Percentiles rank a stretch among this genome's conserved stretches.
phyloP scores from a whole-genome alignment of 1,140 invertebrate genomes.

The Hirudo medicinalis region DNA sequence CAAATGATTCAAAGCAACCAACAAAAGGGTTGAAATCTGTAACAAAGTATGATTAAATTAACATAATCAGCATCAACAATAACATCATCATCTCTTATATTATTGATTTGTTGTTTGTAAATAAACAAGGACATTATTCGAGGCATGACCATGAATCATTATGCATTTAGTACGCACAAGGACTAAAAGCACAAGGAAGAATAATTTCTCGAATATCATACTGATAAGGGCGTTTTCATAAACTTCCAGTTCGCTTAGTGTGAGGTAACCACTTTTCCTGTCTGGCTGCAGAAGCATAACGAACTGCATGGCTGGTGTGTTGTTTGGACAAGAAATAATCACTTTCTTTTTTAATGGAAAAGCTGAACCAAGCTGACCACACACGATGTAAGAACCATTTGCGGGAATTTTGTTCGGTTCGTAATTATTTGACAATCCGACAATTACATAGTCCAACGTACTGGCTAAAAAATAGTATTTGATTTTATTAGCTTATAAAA shows the following conservation, averaged over 20 bases:
- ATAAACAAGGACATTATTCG: too few relatives aligned
- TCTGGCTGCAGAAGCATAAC: background rate
- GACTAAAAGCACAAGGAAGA: too few relatives aligned
- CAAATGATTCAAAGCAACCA: too few relatives aligned
- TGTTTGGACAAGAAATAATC: background rate
- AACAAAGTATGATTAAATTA: too few relatives aligned
- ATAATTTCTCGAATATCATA: background rate
- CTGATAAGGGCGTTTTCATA: background rate
- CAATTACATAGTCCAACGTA: background rate
- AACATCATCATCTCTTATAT: too few relatives aligned
- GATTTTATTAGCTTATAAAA: too few relatives aligned
- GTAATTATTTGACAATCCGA: background rate
- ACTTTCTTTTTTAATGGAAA: background rate
- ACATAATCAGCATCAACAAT: too few relatives aligned
- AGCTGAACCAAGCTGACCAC: background rate
- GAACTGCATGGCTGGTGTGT: background rate
- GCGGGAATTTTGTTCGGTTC: background rate
- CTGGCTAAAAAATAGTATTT: background rate
- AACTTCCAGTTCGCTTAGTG: background rate
- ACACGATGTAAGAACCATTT: constrained; percentile 2
- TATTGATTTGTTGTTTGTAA: too few relatives aligned
- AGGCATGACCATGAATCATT: too few relatives aligned
- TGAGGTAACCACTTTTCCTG: background rate
- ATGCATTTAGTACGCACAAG: too few relatives aligned
- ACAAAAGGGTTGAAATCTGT: too few relatives aligned